These are phyloP conservation scores for Conus betulinus DNA, from an alignment of 1,140 invertebrate genomes.

Conservation along the genomic window DNA sequence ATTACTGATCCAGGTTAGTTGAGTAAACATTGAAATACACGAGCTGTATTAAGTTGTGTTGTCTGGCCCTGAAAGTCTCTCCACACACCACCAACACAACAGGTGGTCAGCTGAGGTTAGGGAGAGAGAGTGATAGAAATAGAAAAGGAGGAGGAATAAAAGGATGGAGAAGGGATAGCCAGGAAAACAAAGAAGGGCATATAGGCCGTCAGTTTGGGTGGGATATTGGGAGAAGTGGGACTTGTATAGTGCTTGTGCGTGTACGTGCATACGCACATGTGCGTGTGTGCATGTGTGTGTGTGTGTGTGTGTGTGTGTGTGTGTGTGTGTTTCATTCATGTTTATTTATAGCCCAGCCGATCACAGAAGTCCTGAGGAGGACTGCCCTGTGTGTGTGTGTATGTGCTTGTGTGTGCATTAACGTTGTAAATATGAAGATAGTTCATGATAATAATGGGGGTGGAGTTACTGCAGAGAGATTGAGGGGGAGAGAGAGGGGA, in stretches of 20 bases:
- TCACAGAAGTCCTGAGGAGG: no score
- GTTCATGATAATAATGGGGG: background rate
- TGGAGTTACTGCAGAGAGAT: background rate
- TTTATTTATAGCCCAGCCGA: no score
- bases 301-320: no score
- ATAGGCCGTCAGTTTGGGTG: background rate
- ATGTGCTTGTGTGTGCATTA: background rate
- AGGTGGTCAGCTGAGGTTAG: background rate
- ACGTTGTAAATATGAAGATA: background rate
- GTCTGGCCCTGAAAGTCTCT: background rate
- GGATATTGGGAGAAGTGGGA: background rate
- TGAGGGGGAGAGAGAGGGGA: no score
- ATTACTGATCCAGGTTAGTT: background rate
- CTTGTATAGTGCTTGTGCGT: background rate
- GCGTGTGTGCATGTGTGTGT: background rate
- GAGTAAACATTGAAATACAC: background rate
- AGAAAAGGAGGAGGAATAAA: no score
- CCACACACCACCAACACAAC: no score
- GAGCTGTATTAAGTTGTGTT: no score
- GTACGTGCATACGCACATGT: background rate
- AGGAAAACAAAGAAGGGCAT: background rate
- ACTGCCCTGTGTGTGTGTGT: background rate
- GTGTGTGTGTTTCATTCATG: no score
- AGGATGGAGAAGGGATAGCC: background rate
- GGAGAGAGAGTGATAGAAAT: background rate